Conservation (phyloP, 2,113 vertebrate species). For the Panthera uncia region DNA sequence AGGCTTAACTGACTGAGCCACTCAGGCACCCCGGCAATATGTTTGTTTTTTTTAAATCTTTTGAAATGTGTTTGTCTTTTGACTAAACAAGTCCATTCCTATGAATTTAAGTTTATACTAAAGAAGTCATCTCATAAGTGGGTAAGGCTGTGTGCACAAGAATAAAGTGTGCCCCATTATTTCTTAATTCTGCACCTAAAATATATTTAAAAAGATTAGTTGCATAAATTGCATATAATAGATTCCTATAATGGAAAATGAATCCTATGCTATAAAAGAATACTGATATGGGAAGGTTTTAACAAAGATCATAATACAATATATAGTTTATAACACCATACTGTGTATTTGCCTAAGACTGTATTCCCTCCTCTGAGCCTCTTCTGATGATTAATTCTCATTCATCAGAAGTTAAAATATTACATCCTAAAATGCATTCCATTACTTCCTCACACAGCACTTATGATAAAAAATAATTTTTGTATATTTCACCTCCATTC, state of each 20-base stretch:
- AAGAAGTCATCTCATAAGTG: neutral
- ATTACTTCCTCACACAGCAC: neutral
- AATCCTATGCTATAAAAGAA: neutral
- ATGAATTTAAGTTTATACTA: neutral
- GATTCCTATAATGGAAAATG: neutral
- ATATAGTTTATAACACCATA: neutral
- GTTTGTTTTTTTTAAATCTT: neutral
- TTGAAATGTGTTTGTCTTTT: neutral
- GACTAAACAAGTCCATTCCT: neutral
- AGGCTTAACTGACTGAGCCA: too few species aligned
- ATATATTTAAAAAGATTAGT: neutral
- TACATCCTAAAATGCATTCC: neutral
- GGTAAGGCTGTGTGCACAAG: neutral
- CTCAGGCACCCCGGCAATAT: neutral
- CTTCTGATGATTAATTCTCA: slow-evolving; percentile 2
- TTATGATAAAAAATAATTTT: neutral
- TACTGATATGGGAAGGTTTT: neutral
- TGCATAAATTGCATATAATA: neutral
- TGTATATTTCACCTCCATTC: neutral
- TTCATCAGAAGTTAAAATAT: neutral
- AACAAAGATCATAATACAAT: neutral
- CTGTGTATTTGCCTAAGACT: neutral
- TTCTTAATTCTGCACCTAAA: neutral
- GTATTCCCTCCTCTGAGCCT: neutral
- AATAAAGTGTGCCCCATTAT: neutral